phyloP scores from a whole-genome alignment of 2,797 vertebrate species.

The Buceros bicornis region DNA sequence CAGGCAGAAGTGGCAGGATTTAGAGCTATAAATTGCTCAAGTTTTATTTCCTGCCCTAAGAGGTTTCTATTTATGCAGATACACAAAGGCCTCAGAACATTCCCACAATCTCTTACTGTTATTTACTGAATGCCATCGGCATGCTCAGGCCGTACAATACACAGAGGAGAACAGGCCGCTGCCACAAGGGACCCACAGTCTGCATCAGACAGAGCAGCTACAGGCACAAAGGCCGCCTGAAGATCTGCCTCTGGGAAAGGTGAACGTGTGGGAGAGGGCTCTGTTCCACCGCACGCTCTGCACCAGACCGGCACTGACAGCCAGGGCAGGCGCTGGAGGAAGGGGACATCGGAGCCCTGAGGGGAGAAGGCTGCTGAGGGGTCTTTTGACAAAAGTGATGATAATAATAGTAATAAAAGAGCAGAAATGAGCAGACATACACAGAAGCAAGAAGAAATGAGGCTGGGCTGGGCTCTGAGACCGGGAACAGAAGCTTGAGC shows the following conservation, averaged over 20 bases:
- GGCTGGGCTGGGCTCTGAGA: slow-evolving; percentile 8
- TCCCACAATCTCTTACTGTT: slow-evolving; percentile 74
- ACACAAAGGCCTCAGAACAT: slow-evolving; percentile 74
- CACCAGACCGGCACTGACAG: background rate
- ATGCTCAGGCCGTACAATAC: slow-evolving; percentile 46
- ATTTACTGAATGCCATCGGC: slow-evolving; percentile 64
- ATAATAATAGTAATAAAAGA: background rate
- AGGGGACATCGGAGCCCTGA: background rate
- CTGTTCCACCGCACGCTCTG: background rate
- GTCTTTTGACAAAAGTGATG: background rate
- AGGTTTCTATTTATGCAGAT: slow-evolving; percentile 71
- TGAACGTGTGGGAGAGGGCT: slow-evolving; percentile 44
- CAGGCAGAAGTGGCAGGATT: slow-evolving; percentile 68
- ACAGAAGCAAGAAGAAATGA: background rate
- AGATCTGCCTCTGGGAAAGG: slow-evolving; percentile 69
- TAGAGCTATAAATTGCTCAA: slow-evolving; percentile 65
- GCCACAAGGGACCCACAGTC: slow-evolving; percentile 72
- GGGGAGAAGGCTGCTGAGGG: background rate
- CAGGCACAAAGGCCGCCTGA: slow-evolving; percentile 65
- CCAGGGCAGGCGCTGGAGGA: background rate
- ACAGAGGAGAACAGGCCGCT: slow-evolving; percentile 65
- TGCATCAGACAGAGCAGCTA: slow-evolving; percentile 60
- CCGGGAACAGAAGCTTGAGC: slow-evolving; percentile 31
- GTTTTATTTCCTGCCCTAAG: slow-evolving; percentile 75
- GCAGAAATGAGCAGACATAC: background rate